Evolutionary conservation across 30 jellyfish, hydroid and myxozoan genomes (phyloP), one percentile per base, ranked within the genome.

Genomic region (Calvadosia cruxmelitensis): DNA sequence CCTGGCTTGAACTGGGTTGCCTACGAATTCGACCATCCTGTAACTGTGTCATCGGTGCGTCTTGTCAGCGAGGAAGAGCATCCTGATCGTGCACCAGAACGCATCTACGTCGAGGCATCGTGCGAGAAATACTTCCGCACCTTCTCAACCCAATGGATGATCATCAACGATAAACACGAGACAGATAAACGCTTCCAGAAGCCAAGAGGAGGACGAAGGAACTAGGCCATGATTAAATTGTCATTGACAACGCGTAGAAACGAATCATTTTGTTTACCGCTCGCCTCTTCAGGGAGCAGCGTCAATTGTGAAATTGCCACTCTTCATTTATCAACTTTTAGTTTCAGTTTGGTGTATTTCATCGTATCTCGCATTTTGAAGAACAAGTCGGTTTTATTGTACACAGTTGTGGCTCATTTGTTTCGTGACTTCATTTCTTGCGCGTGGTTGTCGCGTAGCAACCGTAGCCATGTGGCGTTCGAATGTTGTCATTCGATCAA

Each of bases 1-100:
- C 93, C 94, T 28, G 97, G 97, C 28, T 64, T 87, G 68, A 87
- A 87, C 63, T 87, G 97, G 97, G 76, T 87, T 70, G 97, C 97
- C 2, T 87, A 80, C 62, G 97, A 76, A 72, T 87, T 87, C 68
- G 84, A 77, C 70, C 79, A 75, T 64, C 97, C 97, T 0, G 97
- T 87, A 5, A 83, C 76, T 33, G 68, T 87, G 63, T 76, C 76
- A 67, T 71, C 93, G 29, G 72, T 87, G 50, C 87, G 92, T 13
- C 26, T 87, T 63, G 92, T 68, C 15, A 94, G 97, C 30, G 97
- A 87, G 49, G 93, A 91, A 1, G 97, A 87, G 5, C 94, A 87
- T 63, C 84, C 77, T 0, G 93, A 80, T 49, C 92, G 97, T 5
- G 76, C 93, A 3, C 97, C 97, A 2, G 83, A 76, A 20, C 63